phyloP scores from a whole-genome alignment of 2,113 vertebrate genomes.

The Actenoides lindsayi region DNA sequence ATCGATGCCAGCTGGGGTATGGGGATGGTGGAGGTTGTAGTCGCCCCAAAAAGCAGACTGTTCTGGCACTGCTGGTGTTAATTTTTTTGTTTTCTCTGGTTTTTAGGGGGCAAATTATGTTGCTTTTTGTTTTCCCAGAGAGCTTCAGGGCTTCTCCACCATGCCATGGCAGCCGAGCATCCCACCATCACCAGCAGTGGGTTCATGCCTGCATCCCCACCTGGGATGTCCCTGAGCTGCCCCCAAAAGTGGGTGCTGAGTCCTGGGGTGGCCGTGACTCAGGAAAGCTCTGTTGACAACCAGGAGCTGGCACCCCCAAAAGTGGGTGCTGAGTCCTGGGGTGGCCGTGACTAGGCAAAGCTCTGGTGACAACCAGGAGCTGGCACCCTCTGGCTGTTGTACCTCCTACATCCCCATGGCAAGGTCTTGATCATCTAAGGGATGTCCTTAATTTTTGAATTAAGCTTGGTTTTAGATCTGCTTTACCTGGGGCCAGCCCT shows the following conservation, averaged over 20 bases:
- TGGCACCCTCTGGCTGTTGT: neutral
- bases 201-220: neutral
- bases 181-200: rapidly evolving
- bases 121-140: neutral
- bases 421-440: neutral
- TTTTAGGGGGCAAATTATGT: too few species aligned
- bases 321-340: neutral
- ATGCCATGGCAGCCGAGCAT: neutral
- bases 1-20: rapidly evolving
- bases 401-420: rapidly evolving
- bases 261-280: neutral
- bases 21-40: neutral
- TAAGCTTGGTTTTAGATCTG: neutral
- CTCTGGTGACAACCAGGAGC: neutral
- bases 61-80: neutral
- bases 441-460: neutral
- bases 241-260: neutral
- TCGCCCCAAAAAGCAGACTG: neutral
- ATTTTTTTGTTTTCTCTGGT: neutral
- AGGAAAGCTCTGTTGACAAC: neutral
- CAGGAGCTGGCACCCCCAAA: neutral
- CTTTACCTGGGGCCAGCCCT: neutral
- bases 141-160: neutral
- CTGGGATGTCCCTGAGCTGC: neutral
- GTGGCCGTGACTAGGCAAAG: neutral